Base-by-base conservation (phyloP, 2,888 invertebrate species). In the Conchocele bisecta region DNA sequence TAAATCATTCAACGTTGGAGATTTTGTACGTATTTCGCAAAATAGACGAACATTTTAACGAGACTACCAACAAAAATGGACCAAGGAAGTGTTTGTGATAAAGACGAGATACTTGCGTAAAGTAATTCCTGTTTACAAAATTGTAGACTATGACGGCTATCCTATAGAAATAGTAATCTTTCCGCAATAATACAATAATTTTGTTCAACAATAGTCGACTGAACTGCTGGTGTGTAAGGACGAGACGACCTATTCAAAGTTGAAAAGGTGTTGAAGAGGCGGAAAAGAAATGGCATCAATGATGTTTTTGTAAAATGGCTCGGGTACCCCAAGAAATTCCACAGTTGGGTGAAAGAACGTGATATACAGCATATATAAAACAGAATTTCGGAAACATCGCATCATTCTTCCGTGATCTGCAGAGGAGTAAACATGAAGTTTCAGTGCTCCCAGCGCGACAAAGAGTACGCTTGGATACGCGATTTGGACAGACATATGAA, bases 51-150 rank as follows among this genome's bases (percentile, higher is more conserved):
- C 65, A 22, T 74, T 74, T 51, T 56, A 68, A 48, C 58, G 68
- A 22, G 68, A 64, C 41, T 68, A 73, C 42, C 68, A 68, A 24
- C 73, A 73, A 31, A 73, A 73, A 58, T 68, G 73, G 73, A 73
- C 73, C 3, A 68, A 64, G 48, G 73, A 68, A 51, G 41, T 56
- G 22, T 74, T 69, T 26, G 58, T 39, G 22, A 57, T 74, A 11
- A 17, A 33, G 11, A 17, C n/a, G 3, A 59, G 69, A 29, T 69
- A 69, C 44, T 28, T 68, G 13, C 48, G 74, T 29, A 51, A 65
- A n/a, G 64, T 51, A 20, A 59, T 69, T 41, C 56, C 60, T 6
- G 57, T 69, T 11, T 74, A 74, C 37, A 59, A 61, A 56, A n/a
- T 73, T 20, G 48, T 44, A 20, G 56, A 73, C 39, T 68, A 68